A percentile compares a stretch with the other conserved stretches of the same genome.
Evolutionary conservation across 1,140 invertebrate genomes (phyloP).

Genomic region (Drosophila triauraria): DNA sequence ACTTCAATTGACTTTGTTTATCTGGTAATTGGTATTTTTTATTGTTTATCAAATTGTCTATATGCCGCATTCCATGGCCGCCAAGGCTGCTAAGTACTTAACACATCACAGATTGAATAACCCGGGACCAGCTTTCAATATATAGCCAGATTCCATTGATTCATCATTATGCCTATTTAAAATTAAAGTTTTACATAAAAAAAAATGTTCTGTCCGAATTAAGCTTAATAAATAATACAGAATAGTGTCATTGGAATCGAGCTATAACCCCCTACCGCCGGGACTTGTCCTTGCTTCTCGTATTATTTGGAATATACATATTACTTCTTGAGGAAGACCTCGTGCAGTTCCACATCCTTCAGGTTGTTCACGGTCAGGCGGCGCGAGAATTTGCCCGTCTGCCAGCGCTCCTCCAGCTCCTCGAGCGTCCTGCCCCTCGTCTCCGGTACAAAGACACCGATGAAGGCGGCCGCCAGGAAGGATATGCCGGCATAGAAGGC

Average conservation of each 20-base stretch:
- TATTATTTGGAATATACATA: not conserved
- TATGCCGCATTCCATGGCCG: slow-evolving; percentile 58
- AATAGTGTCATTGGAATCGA: slow-evolving; percentile 1
- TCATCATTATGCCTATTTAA: not conserved
- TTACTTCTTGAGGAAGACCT: slow-evolving; percentile 67
- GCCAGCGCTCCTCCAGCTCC: slow-evolving; percentile 89
- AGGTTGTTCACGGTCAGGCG: slow-evolving; percentile 49
- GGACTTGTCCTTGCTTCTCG: slow-evolving; percentile 13
- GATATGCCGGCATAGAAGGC: slow-evolving; percentile 90
- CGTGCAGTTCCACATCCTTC: slow-evolving; percentile 69
- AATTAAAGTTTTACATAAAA: not conserved
- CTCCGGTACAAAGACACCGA: slow-evolving; percentile 90
- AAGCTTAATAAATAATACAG: not conserved
- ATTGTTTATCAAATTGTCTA: slow-evolving; percentile 30
- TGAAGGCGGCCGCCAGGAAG: slow-evolving; percentile 89
- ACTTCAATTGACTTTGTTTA: slow-evolving; percentile 51
- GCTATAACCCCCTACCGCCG: slow-evolving; percentile 3
- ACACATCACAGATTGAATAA: slow-evolving; percentile 77
- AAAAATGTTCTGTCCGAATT: not conserved
- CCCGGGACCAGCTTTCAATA: slow-evolving; percentile 5
- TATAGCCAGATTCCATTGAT: slow-evolving; percentile 4
- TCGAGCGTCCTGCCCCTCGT: slow-evolving; percentile 91
- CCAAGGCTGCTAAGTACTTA: slow-evolving; percentile 77
- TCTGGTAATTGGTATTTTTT: slow-evolving; percentile 48
- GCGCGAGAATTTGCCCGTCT: slow-evolving; percentile 61